Evolutionary conservation across 1,140 invertebrate species (phyloP).

Genomic region (Hesperophylax magnus): DNA sequence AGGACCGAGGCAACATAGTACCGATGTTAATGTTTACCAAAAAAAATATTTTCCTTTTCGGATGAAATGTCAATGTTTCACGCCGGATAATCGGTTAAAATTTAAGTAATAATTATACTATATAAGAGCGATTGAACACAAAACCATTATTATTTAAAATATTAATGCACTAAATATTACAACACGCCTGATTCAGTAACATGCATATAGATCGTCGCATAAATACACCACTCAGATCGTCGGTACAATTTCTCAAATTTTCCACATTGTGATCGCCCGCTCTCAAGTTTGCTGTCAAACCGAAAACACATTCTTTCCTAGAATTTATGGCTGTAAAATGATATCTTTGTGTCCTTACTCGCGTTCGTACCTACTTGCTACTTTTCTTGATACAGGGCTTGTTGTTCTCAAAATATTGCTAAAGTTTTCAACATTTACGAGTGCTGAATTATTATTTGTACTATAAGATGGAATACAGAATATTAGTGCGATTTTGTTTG

Average conservation of each 20-base stretch:
- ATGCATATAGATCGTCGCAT: too few relatives aligned
- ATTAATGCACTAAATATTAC: neutral
- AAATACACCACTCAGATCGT: too few relatives aligned
- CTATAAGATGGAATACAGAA: too few relatives aligned
- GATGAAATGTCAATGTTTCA: slow-evolving; percentile 20
- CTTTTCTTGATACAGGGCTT: too few relatives aligned
- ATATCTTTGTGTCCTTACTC: too few relatives aligned
- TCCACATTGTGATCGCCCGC: slow-evolving; percentile 14
- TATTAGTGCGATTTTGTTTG: too few relatives aligned
- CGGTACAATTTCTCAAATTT: neutral
- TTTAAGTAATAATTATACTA: neutral
- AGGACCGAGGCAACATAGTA: slow-evolving; percentile 48
- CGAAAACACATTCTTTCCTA: neutral
- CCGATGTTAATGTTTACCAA: neutral
- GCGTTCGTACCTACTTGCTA: too few relatives aligned
- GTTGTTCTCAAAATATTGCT: too few relatives aligned
- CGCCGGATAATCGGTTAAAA: neutral
- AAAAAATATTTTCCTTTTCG: neutral
- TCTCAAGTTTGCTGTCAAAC: neutral
- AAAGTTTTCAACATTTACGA: too few relatives aligned
- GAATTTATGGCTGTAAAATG: too few relatives aligned
- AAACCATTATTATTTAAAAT: neutral
- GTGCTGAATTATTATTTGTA: too few relatives aligned
- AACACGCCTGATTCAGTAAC: neutral
- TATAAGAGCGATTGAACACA: neutral